phyloP scores from a whole-genome alignment of 2,113 vertebrate genomes.

The Oceanites oceanicus region DNA sequence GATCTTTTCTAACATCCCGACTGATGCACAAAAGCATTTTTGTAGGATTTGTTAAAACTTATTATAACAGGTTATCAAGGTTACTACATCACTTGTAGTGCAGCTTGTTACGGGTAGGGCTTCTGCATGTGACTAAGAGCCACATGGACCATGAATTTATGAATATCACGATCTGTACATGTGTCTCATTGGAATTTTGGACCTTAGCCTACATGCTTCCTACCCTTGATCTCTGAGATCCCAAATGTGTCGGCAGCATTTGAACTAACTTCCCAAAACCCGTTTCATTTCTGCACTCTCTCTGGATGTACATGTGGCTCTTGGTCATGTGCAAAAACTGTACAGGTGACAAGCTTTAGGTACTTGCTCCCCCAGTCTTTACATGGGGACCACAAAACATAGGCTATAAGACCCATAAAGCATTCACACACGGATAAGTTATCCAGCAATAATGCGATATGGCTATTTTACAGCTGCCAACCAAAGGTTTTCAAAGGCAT shows the following conservation, averaged over 20 bases:
- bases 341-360: background rate
- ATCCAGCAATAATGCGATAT: background rate
- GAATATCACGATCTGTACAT: fast-evolving
- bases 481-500: background rate
- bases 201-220: background rate
- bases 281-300: background rate
- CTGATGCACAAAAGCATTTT: background rate
- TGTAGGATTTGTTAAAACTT: background rate
- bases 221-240: background rate
- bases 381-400: background rate
- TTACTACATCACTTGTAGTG: background rate
- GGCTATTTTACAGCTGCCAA: background rate
- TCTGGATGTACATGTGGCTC: background rate
- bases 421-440: background rate
- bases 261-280: background rate
- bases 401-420: background rate
- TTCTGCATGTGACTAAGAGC: background rate
- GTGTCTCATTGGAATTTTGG: background rate
- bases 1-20: background rate
- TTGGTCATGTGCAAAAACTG: background rate
- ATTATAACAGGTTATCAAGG: background rate
- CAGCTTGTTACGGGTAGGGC: background rate
- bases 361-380: background rate
- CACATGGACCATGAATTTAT: fast-evolving
- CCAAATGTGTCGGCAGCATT: background rate